These are phyloP conservation scores for Rotaria socialis DNA, from an alignment of 2,888 invertebrate genomes.

Conservation along the genomic window DNA sequence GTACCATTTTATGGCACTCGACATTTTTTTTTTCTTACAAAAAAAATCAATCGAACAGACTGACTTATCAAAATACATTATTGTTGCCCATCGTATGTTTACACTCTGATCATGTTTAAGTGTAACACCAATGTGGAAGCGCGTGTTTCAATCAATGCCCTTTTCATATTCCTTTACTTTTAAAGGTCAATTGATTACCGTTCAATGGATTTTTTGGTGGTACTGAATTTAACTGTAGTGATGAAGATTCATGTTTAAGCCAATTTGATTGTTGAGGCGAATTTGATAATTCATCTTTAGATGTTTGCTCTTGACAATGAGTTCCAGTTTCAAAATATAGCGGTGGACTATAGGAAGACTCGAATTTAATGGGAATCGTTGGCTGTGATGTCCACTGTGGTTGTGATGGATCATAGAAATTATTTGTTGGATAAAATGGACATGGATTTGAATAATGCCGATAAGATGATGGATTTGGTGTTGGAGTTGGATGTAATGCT, in stretches of 20 bases:
- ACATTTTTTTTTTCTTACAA: slow-evolving; percentile 16
- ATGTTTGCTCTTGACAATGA: not conserved
- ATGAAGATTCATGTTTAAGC: not conserved
- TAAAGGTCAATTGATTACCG: slow-evolving; percentile 7
- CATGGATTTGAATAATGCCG: not conserved
- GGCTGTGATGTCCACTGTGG: not conserved
- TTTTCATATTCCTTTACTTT: not conserved
- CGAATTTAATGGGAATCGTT: not conserved
- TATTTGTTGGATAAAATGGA: not conserved
- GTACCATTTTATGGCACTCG: slow-evolving; percentile 28
- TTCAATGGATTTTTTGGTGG: slow-evolving; percentile 10
- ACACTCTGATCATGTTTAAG: not conserved
- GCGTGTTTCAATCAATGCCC: not conserved
- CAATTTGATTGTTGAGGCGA: not conserved
- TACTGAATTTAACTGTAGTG: not conserved
- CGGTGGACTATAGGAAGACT: not conserved
- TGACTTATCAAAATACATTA: not conserved
- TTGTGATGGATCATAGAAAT: not conserved
- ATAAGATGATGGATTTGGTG: not conserved
- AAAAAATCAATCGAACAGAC: not conserved
- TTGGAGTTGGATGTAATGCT: not conserved
- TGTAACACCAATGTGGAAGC: slow-evolving; percentile 24
- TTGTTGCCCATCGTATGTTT: not conserved
- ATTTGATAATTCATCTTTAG: not conserved
- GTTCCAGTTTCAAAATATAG: not conserved